Evolutionary conservation across 2,888 invertebrate genomes (phyloP).

Genomic region (Drosophila seclusa): DNA sequence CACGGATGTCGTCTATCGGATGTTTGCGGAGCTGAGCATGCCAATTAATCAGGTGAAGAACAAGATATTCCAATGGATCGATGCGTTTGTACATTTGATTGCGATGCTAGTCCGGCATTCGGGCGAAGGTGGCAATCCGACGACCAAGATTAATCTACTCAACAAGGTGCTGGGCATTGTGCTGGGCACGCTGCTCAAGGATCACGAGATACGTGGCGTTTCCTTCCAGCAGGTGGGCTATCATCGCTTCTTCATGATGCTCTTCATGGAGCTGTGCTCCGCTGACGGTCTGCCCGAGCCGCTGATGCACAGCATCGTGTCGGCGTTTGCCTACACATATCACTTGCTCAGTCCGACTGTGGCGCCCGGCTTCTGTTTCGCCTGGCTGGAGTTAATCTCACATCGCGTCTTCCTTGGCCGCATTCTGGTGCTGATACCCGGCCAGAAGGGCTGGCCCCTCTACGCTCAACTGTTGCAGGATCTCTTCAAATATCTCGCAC

Average conservation of each 20-base stretch:
- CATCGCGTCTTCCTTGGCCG: constrained; percentile 98
- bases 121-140: constrained; percentile 94
- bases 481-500: constrained; percentile 97
- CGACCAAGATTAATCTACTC: constrained; percentile 96
- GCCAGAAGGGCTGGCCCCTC: constrained; percentile 98
- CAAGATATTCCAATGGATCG: constrained; percentile 97
- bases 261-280: constrained; percentile 97
- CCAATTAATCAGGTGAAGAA: constrained; percentile 90
- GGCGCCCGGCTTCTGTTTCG: constrained; percentile 98
- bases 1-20: constrained; percentile 96
- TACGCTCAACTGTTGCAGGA: constrained; percentile 98
- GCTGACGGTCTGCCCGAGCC: constrained; percentile 97
- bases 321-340: constrained; percentile 97
- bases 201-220: constrained; percentile 95
- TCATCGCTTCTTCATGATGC: constrained; percentile 97
- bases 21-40: constrained; percentile 89
- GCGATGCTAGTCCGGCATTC: constrained; percentile 97
- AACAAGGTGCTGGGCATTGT: constrained; percentile 98
- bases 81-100: constrained; percentile 97
- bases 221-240: constrained; percentile 98
- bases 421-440: constrained; percentile 95
- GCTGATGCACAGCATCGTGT: constrained; percentile 93
- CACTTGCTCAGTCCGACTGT: constrained; percentile 96
- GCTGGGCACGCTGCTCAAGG: constrained; percentile 97
- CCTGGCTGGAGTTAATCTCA: constrained; percentile 99